Conservation (phyloP, 2,113 vertebrate species). For the Kryptolebias marmoratus region DNA sequence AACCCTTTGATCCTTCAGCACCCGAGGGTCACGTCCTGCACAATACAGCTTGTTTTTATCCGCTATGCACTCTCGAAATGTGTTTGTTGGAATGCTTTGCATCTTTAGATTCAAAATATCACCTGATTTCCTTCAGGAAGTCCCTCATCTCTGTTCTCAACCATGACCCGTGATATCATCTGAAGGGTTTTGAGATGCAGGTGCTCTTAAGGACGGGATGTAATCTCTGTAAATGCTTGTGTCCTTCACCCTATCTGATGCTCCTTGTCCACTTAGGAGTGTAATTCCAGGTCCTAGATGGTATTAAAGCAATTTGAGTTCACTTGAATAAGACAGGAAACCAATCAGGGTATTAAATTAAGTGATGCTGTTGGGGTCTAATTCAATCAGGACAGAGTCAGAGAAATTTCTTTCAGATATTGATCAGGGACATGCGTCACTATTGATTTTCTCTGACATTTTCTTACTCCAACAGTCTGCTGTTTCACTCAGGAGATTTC, state of each 20-base stretch:
- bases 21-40: conserved; percentile 38
- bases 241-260: conserved; percentile 73
- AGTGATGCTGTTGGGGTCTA: conserved; percentile 64
- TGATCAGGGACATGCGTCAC: conserved; percentile 63
- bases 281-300: conserved; percentile 75
- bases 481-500: conserved; percentile 7
- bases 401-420: conserved; percentile 78
- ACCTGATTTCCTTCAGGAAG: conserved; percentile 7
- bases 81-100: conserved; percentile 19
- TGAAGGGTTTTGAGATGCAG: conserved; percentile 40
- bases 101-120: conserved; percentile 9
- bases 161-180: conserved; percentile 53
- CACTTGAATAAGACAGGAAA: conserved; percentile 78
- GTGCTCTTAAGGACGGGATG: conserved; percentile 31
- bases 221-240: conserved; percentile 53
- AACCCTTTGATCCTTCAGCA: conserved; percentile 55
- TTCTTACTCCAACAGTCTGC: conserved; percentile 12
- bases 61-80: not conserved
- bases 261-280: conserved; percentile 65
- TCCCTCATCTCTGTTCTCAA: conserved; percentile 28
- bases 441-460: conserved; percentile 72
- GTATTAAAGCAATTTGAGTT: conserved; percentile 73
- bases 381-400: conserved; percentile 75
- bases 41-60: conserved; percentile 35
- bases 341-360: conserved; percentile 70